phyloP scores from a whole-genome alignment of 2,113 vertebrate genomes.

The Muntiacus reevesi region DNA sequence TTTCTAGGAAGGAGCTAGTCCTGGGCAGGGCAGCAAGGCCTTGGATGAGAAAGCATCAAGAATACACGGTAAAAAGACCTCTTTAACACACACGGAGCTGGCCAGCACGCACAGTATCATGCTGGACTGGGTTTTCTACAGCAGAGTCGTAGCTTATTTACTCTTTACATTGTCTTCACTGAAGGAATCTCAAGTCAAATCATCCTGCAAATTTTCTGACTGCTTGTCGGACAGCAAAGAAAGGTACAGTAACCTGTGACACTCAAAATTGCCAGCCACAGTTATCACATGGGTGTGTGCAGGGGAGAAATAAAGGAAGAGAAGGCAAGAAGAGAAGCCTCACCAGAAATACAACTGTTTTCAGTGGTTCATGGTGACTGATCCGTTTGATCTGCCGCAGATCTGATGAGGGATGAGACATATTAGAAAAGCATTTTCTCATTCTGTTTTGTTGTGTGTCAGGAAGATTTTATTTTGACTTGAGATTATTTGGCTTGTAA shows the following conservation, averaged over 20 bases:
- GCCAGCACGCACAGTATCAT: not conserved
- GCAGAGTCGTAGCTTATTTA: not conserved
- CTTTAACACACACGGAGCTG: not conserved
- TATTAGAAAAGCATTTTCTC: not conserved
- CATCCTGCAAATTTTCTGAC: not conserved
- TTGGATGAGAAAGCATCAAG: not conserved
- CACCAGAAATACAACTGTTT: not conserved
- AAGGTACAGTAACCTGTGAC: not conserved
- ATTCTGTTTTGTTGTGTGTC: not conserved
- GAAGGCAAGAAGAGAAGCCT: not conserved
- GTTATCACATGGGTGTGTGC: not conserved
- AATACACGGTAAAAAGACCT: not conserved
- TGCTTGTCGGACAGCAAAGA: not conserved
- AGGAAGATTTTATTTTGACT: not conserved
- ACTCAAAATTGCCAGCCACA: not conserved
- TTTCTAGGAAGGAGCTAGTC: not conserved
- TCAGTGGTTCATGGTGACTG: too few species aligned
- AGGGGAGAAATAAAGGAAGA: not conserved
- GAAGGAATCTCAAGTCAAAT: not conserved
- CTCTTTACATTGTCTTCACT: not conserved
- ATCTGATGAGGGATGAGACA: not conserved
- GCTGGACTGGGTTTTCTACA: not conserved
- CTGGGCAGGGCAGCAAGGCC: not conserved
- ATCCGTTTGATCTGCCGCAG: not conserved
- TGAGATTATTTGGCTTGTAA: not conserved